These are phyloP conservation scores for Dendroctonus valens DNA, from an alignment of 1,140 invertebrate species.

Conservation along the genomic window DNA sequence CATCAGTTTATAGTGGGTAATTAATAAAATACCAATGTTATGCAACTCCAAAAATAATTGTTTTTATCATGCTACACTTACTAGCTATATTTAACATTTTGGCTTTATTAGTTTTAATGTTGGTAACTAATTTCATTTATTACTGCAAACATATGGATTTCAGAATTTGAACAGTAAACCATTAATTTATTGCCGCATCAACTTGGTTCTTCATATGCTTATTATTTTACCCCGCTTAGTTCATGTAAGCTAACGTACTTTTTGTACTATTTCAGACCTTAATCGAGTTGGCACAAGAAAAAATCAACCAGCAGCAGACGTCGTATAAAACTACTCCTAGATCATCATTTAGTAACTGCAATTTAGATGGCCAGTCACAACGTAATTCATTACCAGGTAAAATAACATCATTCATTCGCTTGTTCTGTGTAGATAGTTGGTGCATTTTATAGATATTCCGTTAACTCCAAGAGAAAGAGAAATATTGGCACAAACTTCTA, in stretches of 20 bases:
- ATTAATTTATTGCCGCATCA: no score
- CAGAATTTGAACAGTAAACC: no score
- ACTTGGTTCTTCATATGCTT: no score
- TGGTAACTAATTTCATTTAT: no score
- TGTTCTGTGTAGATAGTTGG: constrained; percentile 1
- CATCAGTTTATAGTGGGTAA: background rate
- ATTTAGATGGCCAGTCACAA: constrained; percentile 52
- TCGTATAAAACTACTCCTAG: constrained; percentile 49
- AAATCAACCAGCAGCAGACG: constrained; percentile 58
- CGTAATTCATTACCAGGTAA: constrained; percentile 62
- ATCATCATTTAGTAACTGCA: constrained; percentile 44
- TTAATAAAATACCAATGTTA: background rate
- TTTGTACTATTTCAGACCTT: constrained; percentile 54
- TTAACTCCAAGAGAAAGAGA: constrained; percentile 73
- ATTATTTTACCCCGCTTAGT: background rate
- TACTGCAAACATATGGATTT: no score
- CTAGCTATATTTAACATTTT: no score
- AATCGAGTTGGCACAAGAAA: constrained; percentile 64
- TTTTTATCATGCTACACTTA: no score
- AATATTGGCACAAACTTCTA: constrained; percentile 62
- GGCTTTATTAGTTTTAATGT: no score
- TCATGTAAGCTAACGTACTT: background rate
- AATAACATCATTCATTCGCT: background rate
- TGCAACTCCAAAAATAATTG: background rate
- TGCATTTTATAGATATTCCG: constrained; percentile 66